Conservation (phyloP, 1,140 invertebrate species). For the Drosophila kepulauana region DNA sequence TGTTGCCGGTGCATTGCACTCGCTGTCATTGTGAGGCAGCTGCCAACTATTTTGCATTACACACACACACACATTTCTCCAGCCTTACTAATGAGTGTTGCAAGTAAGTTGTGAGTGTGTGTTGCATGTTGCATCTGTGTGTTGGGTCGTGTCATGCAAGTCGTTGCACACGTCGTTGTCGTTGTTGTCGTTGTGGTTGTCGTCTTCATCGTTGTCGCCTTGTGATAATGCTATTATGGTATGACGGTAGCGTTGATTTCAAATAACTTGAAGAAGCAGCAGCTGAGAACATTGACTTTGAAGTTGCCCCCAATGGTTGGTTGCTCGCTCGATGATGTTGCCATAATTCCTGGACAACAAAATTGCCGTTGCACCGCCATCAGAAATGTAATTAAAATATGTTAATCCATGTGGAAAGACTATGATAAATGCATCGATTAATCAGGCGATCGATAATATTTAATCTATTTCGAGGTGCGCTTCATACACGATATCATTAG, state of each 20-base stretch:
- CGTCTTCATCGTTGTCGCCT: conserved; percentile 43
- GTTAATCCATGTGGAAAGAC: conserved; percentile 33
- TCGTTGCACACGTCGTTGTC: conserved; percentile 35
- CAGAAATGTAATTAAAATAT: conserved; percentile 50
- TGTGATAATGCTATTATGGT: conserved; percentile 60
- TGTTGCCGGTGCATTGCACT: conserved; percentile 61
- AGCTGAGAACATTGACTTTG: conserved; percentile 51
- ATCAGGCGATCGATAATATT: conserved; percentile 31
- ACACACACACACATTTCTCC: conserved; percentile 6
- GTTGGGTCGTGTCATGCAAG: conserved; percentile 51
- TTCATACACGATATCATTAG: not conserved
- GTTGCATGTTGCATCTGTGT: conserved; percentile 32
- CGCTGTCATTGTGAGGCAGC: conserved; percentile 65
- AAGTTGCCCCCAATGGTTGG: conserved; percentile 13
- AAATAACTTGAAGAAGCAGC: conserved; percentile 8
- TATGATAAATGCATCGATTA: conserved; percentile 46
- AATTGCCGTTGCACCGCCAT: not conserved
- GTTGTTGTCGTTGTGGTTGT: conserved; percentile 12
- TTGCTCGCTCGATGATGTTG: not conserved
- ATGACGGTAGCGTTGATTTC: conserved; percentile 50
- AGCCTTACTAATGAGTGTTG: conserved; percentile 50
- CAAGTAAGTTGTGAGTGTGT: conserved; percentile 27
- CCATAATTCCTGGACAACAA: not conserved
- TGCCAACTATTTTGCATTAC: conserved; percentile 78
- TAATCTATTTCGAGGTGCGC: conserved; percentile 18